Evolutionary conservation across 2,113 vertebrate species (phyloP).

Genomic region (Leuciscus idus): DNA sequence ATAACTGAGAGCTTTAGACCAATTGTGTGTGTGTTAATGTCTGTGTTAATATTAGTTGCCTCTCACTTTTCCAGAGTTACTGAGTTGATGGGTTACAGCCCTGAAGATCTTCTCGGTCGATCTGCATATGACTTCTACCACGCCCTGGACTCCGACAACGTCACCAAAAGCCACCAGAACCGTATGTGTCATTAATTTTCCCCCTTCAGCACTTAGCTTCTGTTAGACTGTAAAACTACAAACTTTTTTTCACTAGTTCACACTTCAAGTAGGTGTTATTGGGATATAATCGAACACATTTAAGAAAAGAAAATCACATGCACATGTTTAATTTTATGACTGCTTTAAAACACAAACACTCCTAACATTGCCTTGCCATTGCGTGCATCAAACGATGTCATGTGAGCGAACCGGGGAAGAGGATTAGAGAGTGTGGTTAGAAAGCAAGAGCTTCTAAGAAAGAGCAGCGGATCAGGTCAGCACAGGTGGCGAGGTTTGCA

Average conservation of each 20-base stretch:
- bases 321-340: conserved; percentile 28
- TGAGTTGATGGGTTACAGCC: conserved; percentile 92
- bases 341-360: conserved; percentile 10
- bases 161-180: conserved; percentile 97
- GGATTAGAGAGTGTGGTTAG: conserved; percentile 45
- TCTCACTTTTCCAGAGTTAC: conserved; percentile 81
- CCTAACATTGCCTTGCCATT: background rate
- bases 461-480: conserved; percentile 32
- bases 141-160: conserved; percentile 89
- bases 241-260: background rate
- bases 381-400: background rate
- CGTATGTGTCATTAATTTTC: conserved; percentile 75
- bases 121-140: conserved; percentile 96
- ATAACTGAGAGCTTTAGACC: background rate
- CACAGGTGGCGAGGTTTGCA: background rate
- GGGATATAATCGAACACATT: background rate
- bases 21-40: background rate
- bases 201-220: background rate
- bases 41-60: conserved; percentile 27
- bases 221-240: background rate
- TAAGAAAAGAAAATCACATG: background rate
- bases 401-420: background rate
- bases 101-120: conserved; percentile 93
- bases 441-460: conserved; percentile 18
- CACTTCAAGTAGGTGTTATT: background rate